Percentiles rank a stretch among this genome's conserved stretches.
Evolutionary conservation across 1,140 invertebrate species (phyloP).

Genomic region (Wasmannia auropunctata): DNA sequence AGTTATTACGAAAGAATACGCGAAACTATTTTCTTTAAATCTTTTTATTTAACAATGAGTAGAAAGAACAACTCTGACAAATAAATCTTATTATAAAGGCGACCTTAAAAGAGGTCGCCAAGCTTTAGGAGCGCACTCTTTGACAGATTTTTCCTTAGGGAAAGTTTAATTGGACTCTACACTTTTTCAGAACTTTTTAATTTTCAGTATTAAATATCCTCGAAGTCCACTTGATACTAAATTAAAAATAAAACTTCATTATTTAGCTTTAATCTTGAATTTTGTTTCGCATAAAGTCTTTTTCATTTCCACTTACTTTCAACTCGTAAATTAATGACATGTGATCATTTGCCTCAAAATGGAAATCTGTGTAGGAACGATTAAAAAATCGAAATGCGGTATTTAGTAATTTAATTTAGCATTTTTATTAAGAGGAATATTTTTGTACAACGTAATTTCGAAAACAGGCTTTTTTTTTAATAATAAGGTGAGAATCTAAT

Average conservation of each 20-base stretch:
- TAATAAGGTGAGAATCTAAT: background rate
- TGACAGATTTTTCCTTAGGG: conserved; percentile 24
- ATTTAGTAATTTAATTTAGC: background rate
- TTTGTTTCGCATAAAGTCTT: background rate
- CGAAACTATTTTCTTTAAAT: background rate
- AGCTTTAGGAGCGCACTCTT: conserved; percentile 30
- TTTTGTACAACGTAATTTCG: background rate
- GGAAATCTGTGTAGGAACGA: background rate
- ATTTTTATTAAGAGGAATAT: background rate
- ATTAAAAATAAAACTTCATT: conserved; percentile 9
- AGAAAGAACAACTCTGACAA: conserved; percentile 20
- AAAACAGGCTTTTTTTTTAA: background rate
- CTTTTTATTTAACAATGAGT: conserved; percentile 17
- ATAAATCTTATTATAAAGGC: conserved; percentile 32
- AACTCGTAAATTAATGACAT: background rate
- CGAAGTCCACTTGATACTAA: background rate
- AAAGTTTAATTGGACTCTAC: conserved; percentile 25
- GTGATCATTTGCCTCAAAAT: background rate
- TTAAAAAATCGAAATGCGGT: background rate
- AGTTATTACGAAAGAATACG: background rate
- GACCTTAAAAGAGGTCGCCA: conserved; percentile 30
- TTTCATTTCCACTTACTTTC: background rate
- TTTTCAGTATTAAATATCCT: conserved; percentile 17
- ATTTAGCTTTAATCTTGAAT: background rate
- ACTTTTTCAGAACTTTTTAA: conserved; percentile 33